Conservation (phyloP, 2,888 invertebrate genomes). For the Pecten maximus region DNA sequence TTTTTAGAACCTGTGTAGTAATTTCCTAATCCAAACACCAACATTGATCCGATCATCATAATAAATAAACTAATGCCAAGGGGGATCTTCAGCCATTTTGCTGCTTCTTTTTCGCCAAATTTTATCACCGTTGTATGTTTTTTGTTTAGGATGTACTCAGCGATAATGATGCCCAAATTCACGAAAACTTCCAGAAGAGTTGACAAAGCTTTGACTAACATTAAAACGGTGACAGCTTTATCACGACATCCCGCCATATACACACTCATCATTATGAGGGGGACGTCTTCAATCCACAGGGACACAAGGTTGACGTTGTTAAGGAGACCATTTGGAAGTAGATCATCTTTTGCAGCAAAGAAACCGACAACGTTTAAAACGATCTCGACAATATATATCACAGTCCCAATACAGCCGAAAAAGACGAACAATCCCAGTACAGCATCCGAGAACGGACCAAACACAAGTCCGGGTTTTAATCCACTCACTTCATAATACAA, state of each 20-base stretch:
- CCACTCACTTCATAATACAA: neutral
- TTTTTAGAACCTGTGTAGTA: neutral
- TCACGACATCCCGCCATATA: neutral
- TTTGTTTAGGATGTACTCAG: neutral
- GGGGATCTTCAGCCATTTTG: neutral
- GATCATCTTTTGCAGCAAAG: neutral
- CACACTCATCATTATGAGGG: neutral
- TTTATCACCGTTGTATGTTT: neutral
- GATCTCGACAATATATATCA: neutral
- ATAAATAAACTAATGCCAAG: neutral
- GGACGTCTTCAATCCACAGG: neutral
- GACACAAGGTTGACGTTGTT: slow-evolving; percentile 1
- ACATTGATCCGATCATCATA: neutral
- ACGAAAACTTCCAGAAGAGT: neutral
- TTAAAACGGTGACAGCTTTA: neutral
- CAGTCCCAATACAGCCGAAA: neutral
- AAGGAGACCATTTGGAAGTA: neutral
- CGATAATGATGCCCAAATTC: neutral
- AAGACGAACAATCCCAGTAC: neutral
- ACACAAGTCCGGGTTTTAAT: neutral
- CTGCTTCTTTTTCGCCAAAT: neutral
- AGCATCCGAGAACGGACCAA: neutral
- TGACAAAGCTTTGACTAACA: neutral
- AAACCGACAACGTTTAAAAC: neutral
- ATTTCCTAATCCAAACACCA: neutral